Evolutionary conservation across 2,797 vertebrate species (phyloP), one percentile per base, ranked within the genome.

Genomic region (Uromys caudimaculatus): DNA sequence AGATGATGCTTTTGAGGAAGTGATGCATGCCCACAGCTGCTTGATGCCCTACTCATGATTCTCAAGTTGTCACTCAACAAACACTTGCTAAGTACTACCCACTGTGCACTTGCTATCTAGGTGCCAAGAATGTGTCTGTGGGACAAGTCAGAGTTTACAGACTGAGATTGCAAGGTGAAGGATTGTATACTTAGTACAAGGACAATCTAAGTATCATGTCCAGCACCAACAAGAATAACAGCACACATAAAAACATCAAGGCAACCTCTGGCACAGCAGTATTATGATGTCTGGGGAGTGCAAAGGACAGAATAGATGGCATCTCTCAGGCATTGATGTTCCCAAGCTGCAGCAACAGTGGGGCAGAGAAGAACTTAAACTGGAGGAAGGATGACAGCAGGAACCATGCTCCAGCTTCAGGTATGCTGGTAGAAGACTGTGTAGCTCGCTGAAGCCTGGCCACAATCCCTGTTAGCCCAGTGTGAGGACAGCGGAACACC

Each of bases 321-420:
- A 8, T 44, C 3, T 89, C 27, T 73, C 84, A 0, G 10, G 73
- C 9, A n/a, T 0, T 81, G 56, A 62, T 41, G 38, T 81, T 50
- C 35, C 9, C 47, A n/a, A 67, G 82, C 44, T 32, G 50, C 13
- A 67, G 7, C 23, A 87, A 35, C 11, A 52, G 11, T 23, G 29
- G 32, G 19, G 8, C 32, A 87, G 47, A 6, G 6, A 89, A 67
- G 38, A 86, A 58, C 21, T 10, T 41, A 71, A 89, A 89, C 6
- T 10, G 62, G 64, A 27, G 0, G 21, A 62, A 41, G 38, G n/a
- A 44, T 38, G 60, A 76, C 23, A 27, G 27, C 16, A 50, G 16
- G 11, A 64, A 76, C 38, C 62, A 5, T 13, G 2, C 8, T 35
- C 29, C 38, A 71, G n/a, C 4, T 5, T 10, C 3, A 0, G 9